Base-by-base conservation (phyloP, 2,888 invertebrate genomes). In the Tetranychus piercei region DNA sequence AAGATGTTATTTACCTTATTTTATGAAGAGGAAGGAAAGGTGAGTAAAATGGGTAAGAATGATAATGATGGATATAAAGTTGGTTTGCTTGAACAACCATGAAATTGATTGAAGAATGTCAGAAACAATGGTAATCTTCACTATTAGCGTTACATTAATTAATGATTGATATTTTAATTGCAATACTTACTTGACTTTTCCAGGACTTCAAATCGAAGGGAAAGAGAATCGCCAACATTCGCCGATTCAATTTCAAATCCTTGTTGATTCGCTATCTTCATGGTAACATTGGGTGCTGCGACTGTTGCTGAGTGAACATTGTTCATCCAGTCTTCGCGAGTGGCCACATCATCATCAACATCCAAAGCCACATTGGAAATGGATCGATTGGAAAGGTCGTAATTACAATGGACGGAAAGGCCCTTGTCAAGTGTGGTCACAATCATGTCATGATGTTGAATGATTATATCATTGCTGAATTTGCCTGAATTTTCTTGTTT, bases 361-460 rank as follows among this genome's bases (percentile, higher is more conserved):
- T 55, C 55, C 55, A 55, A 7, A 55, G 55, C 11, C 2, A 15
- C 55, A 55, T 55, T 55, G 55, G 55, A 55, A 55, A 55, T 55
- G 75, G 91, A 92, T 85, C 92, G 93, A 83, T 94, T 94, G 79
- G 92, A 92, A 80, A 94, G 85, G 82, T 94, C 93, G 83, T 94
- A 94, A 82, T 93, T 92, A 83, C 94, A 94, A 78, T 92, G 91
- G 76, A 94, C 92, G 72, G 92, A 92, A 75, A 94, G 86, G 66
- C 94, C 93, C 80, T 94, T 87, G 86, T 94, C 94, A 73, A 92
- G 91, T 78, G 92, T 92, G 78, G 94, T 94, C 78, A 94, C 92
- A 80, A 94, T 93, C 81, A 92, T 92, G 82, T 94, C 93, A 84
- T 94, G 94, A 84, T 94, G 94, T 82, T 94, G 94, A 74, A 84